phyloP scores from a whole-genome alignment of 2,113 vertebrate species.

The human region DNA sequence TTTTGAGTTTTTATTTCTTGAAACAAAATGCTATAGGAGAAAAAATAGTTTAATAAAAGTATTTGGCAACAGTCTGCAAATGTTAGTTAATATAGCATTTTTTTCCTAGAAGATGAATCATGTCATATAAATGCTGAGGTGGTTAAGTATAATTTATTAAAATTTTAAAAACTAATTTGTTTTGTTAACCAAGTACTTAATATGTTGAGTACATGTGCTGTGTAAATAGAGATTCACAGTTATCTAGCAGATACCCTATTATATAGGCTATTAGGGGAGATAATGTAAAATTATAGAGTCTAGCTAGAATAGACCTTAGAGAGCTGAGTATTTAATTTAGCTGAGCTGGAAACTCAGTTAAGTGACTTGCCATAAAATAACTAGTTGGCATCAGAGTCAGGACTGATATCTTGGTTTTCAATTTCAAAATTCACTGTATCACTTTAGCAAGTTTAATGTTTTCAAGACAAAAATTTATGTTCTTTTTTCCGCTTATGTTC shows the following conservation, averaged over 20 bases:
- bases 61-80: constrained; percentile 1
- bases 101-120: neutral
- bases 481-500: neutral
- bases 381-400: neutral
- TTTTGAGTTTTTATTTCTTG: constrained; percentile 33
- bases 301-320: neutral
- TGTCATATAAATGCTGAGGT: neutral
- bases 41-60: constrained; percentile 27
- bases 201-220: neutral
- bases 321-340: neutral
- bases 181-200: constrained; percentile 25
- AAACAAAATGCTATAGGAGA: neutral
- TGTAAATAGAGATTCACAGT: neutral
- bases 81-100: neutral
- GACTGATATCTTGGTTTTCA: neutral
- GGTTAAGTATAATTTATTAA: constrained; percentile 4
- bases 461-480: neutral
- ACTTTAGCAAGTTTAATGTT: constrained; percentile 35
- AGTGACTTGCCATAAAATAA: neutral
- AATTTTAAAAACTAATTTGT: constrained; percentile 17
- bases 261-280: neutral
- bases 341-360: neutral
- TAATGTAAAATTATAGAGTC: neutral
- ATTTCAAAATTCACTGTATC: neutral
- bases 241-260: neutral